These are phyloP conservation scores for Semaprochilodus insignis DNA, from an alignment of 2,797 vertebrate genomes.

Conservation along the genomic window DNA sequence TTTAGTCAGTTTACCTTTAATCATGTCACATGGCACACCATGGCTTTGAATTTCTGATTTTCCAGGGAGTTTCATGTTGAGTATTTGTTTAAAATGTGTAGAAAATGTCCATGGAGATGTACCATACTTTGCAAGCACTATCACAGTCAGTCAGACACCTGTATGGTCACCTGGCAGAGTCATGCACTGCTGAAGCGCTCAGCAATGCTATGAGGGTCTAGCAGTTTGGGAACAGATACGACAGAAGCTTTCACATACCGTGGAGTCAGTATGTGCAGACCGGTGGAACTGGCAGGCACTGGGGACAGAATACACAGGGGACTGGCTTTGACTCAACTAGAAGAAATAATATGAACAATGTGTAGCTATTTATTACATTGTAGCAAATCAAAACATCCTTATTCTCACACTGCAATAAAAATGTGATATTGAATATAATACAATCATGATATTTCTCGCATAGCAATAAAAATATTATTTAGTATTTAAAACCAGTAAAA, in stretches of 20 bases:
- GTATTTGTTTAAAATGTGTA: not conserved
- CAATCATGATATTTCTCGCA: not conserved
- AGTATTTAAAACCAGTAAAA: not conserved
- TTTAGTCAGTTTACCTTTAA: not conserved
- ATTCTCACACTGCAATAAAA: not conserved
- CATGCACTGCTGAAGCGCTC: not conserved
- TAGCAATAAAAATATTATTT: not conserved
- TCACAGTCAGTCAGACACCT: not conserved
- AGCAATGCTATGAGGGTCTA: not conserved
- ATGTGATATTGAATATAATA: not conserved
- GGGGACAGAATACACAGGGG: not conserved
- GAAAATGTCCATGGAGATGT: not conserved
- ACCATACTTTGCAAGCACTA: not conserved
- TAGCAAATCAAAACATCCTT: not conserved
- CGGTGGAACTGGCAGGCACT: not conserved
- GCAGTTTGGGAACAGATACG: constrained; percentile 8
- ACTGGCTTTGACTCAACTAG: not conserved
- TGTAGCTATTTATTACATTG: not conserved
- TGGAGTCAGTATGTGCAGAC: not conserved
- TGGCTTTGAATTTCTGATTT: not conserved
- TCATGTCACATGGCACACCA: not conserved
- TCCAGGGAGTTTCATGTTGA: too few relatives aligned
- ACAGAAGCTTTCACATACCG: not conserved
- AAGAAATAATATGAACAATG: not conserved
- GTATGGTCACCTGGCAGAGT: constrained; percentile 4